These are phyloP conservation scores for Hydractinia symbiolongicarpus DNA, from an alignment of 30 jellyfish, hydroid and myxozoan genomes.

Conservation along the genomic window DNA sequence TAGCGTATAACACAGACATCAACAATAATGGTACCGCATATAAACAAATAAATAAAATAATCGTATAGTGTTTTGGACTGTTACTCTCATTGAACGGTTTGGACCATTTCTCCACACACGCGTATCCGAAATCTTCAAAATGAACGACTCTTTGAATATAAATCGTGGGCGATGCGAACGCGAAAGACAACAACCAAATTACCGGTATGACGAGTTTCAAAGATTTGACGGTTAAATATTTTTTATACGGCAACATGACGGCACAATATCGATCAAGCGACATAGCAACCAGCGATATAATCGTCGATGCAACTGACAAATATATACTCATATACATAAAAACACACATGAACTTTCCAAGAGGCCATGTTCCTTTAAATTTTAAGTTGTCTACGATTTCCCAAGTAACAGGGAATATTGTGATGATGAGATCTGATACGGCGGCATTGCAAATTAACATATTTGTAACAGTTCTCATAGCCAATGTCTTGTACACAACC, in stretches of 20 bases:
- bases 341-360: slow-evolving; percentile 65
- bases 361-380: slow-evolving; percentile 59
- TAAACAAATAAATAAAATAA: slow-evolving; percentile 49
- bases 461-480: slow-evolving; percentile 70
- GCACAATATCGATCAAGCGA: slow-evolving; percentile 79
- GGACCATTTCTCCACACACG: slow-evolving; percentile 63
- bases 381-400: slow-evolving; percentile 37
- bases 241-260: slow-evolving; percentile 47
- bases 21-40: slow-evolving; percentile 54
- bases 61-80: slow-evolving; percentile 74
- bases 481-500: slow-evolving; percentile 39
- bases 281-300: slow-evolving; percentile 43
- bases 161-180: slow-evolving; percentile 67
- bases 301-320: slow-evolving; percentile 68
- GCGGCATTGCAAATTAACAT: slow-evolving; percentile 56
- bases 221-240: slow-evolving; percentile 27
- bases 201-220: slow-evolving; percentile 30
- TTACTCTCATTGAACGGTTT: slow-evolving; percentile 46
- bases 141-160: slow-evolving; percentile 44
- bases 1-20: slow-evolving; percentile 55
- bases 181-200: slow-evolving; percentile 55
- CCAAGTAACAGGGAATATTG: slow-evolving; percentile 61
- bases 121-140: slow-evolving; percentile 12
- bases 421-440: slow-evolving; percentile 66
- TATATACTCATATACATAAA: slow-evolving; percentile 42